phyloP scores from a whole-genome alignment of 2,797 vertebrate species.

The Poeciliopsis gracilis region DNA sequence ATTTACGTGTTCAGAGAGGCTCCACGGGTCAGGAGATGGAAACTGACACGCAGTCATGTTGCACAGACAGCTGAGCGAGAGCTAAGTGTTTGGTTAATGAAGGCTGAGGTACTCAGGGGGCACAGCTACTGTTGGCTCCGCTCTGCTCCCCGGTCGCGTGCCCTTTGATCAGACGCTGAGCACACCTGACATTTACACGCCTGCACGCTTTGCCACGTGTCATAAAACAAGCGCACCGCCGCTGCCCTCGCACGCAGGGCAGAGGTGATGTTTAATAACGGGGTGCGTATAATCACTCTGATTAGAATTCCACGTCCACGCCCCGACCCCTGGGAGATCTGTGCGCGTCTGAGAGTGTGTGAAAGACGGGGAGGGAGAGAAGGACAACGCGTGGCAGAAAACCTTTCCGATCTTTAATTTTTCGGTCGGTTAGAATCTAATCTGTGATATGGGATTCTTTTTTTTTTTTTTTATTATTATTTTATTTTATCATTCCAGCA shows the following conservation, averaged over 20 bases:
- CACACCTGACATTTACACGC: conserved; percentile 96
- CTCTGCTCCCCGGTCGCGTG: conserved; percentile 75
- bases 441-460: conserved; percentile 46
- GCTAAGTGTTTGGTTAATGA: conserved; percentile 75
- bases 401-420: conserved; percentile 55
- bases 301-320: conserved; percentile 94
- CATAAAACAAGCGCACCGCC: conserved; percentile 79
- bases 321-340: conserved; percentile 87
- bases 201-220: conserved; percentile 77
- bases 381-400: conserved; percentile 36
- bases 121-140: conserved; percentile 75
- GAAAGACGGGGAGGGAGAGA: conserved; percentile 16
- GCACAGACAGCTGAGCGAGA: conserved; percentile 52
- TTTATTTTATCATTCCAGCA: conserved; percentile 72
- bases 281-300: conserved; percentile 93
- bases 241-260: conserved; percentile 74
- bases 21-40: conserved; percentile 15
- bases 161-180: conserved; percentile 83
- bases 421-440: conserved; percentile 54
- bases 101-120: conserved; percentile 70
- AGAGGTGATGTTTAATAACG: conserved; percentile 99
- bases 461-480: background rate
- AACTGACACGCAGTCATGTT: conserved; percentile 13
- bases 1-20: background rate
- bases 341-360: conserved; percentile 46